These are phyloP conservation scores for Megaceryle alcyon DNA, from an alignment of 2,797 vertebrate species.

Conservation along the genomic window DNA sequence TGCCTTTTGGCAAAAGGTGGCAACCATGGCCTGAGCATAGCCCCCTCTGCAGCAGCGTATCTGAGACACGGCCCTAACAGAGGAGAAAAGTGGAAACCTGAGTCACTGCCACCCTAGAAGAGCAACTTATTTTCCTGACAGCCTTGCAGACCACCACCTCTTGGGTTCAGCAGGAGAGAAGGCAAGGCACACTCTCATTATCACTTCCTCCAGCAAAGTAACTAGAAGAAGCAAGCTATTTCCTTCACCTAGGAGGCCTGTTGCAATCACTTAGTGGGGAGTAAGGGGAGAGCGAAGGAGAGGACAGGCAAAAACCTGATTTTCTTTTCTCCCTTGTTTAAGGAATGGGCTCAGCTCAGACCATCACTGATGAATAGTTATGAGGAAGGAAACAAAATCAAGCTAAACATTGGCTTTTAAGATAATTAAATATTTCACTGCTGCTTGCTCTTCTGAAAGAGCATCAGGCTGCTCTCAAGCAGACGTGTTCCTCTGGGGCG, in stretches of 20 bases:
- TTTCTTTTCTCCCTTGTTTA: background rate
- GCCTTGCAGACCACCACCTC: background rate
- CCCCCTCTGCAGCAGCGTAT: fast-evolving
- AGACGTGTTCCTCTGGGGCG: fast-evolving
- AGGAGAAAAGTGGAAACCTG: background rate
- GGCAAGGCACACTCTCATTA: background rate
- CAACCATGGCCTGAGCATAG: fast-evolving
- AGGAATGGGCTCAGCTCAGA: background rate
- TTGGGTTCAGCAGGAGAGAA: background rate
- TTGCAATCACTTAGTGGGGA: background rate
- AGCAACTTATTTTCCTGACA: background rate
- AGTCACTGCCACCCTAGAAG: background rate
- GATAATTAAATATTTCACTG: background rate
- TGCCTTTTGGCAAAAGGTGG: background rate
- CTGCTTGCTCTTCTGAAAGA: background rate
- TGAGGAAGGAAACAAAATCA: background rate
- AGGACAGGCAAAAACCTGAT: background rate
- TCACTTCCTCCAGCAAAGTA: background rate
- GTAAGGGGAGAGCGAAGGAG: background rate
- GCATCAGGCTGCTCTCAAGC: background rate
- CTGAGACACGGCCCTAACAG: fast-evolving
- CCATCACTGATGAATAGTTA: background rate
- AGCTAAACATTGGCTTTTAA: background rate
- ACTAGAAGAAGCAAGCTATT: background rate
- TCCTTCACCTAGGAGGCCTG: background rate